Percentiles rank a stretch among this genome's conserved stretches.
Evolutionary conservation across 30 jellyfish, hydroid and myxozoan genomes (phyloP).

Genomic region (Cassiopea andromeda): DNA sequence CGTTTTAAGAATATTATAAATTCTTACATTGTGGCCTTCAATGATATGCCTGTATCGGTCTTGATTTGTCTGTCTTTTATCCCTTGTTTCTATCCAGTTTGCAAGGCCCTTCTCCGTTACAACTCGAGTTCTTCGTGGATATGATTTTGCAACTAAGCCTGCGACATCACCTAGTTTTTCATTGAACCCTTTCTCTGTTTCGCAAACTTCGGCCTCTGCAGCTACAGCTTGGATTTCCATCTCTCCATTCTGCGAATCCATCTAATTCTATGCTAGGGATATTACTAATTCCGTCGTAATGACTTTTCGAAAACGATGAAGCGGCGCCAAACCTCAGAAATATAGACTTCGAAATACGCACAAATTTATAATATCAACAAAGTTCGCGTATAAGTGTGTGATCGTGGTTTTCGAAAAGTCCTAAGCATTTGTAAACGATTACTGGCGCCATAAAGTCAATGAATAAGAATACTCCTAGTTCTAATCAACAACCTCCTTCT

Average conservation of each 20-base stretch:
- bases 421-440: too few relatives aligned
- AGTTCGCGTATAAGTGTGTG: too few relatives aligned
- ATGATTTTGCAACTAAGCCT: slow-evolving; percentile 41
- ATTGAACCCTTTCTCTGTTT: not conserved
- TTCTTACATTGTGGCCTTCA: slow-evolving; percentile 33
- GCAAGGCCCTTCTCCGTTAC: slow-evolving; percentile 36
- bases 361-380: too few relatives aligned
- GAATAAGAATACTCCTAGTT: too few relatives aligned
- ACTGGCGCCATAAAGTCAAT: too few relatives aligned
- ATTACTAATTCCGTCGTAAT: not conserved
- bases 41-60: slow-evolving; percentile 36
- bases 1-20: not conserved
- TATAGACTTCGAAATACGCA: too few relatives aligned
- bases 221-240: not conserved
- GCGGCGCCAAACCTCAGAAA: not conserved
- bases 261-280: not conserved
- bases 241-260: not conserved
- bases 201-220: slow-evolving; percentile 14
- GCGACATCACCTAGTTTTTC: slow-evolving; percentile 3
- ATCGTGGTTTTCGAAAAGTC: too few relatives aligned
- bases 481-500: too few relatives aligned
- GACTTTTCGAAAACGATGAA: not conserved
- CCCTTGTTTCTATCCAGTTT: slow-evolving; percentile 48
- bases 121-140: slow-evolving; percentile 36
- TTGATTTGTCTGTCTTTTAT: slow-evolving; percentile 11